Evolutionary conservation across 2,888 invertebrate genomes (phyloP).

Genomic region (Hypomecis punctinalis): DNA sequence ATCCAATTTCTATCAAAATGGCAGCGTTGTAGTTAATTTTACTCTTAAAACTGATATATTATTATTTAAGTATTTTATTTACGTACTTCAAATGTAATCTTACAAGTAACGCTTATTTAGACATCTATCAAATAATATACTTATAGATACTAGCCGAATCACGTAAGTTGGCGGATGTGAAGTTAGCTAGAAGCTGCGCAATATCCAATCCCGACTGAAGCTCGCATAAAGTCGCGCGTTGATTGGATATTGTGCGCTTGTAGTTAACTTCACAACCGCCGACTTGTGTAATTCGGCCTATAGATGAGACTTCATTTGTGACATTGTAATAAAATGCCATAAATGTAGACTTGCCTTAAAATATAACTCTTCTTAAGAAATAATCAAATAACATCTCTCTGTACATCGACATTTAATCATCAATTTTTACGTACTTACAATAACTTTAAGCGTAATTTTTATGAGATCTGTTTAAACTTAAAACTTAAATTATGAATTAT

Average conservation of each 20-base stretch:
- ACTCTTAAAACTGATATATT: constrained; percentile 4
- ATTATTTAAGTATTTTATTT: constrained; percentile 13
- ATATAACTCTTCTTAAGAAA: constrained; percentile 4
- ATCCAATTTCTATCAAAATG: constrained; percentile 18
- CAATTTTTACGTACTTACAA: constrained; percentile 34
- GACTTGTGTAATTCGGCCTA: too few species aligned
- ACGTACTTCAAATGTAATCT: constrained; percentile 16
- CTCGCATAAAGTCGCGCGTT: too few species aligned
- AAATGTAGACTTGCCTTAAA: too few species aligned
- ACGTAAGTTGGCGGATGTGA: too few species aligned
- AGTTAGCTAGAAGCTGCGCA: too few species aligned
- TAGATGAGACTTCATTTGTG: too few species aligned
- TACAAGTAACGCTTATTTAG: constrained; percentile 25
- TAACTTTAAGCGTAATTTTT: constrained; percentile 29
- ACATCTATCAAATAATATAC: constrained; percentile 11
- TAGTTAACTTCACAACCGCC: too few species aligned
- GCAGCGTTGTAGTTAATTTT: constrained; percentile 22
- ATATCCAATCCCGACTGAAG: too few species aligned
- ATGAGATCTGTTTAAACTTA: constrained; percentile 26
- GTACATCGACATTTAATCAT: constrained; percentile 39
- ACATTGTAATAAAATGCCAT: too few species aligned
- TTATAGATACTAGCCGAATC: neutral
- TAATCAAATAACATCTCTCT: constrained; percentile 18
- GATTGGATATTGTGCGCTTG: too few species aligned
- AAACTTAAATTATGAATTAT: neutral